These are phyloP conservation scores for Heterodera carotae DNA, from an alignment of 1,140 invertebrate species.

Conservation along the genomic window DNA sequence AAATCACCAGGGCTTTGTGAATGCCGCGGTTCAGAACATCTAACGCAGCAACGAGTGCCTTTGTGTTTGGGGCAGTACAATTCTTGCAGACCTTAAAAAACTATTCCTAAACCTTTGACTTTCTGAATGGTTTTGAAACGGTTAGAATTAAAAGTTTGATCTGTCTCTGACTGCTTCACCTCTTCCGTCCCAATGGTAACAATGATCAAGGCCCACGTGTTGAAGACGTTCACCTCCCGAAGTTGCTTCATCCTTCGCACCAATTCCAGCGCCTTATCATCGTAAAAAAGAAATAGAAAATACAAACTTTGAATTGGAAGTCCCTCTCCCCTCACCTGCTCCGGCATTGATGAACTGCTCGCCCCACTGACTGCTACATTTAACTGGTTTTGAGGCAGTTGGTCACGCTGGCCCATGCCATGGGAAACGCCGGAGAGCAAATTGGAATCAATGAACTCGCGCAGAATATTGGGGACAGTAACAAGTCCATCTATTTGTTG, in stretches of 20 bases:
- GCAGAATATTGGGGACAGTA: slow-evolving; percentile 62
- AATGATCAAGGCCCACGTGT: slow-evolving; percentile 63
- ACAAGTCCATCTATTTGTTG: slow-evolving; percentile 51
- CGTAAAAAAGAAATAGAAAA: slow-evolving; percentile 12
- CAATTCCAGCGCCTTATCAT: slow-evolving; percentile 47
- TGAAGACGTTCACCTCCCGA: slow-evolving; percentile 53
- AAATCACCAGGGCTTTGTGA: slow-evolving; percentile 60
- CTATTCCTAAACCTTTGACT: too few species aligned
- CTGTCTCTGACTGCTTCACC: slow-evolving; percentile 35
- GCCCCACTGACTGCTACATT: slow-evolving; percentile 62
- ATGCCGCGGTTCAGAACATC: slow-evolving; percentile 60
- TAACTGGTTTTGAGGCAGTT: slow-evolving; percentile 59
- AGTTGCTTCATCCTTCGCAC: slow-evolving; percentile 51
- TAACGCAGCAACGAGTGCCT: slow-evolving; percentile 52
- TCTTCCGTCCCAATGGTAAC: slow-evolving; percentile 64
- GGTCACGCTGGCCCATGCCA: slow-evolving; percentile 58
- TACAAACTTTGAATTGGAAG: neutral
- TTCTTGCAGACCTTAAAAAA: slow-evolving; percentile 52
- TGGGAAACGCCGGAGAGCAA: slow-evolving; percentile 55
- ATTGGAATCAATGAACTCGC: slow-evolving; percentile 55
- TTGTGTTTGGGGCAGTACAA: slow-evolving; percentile 54
- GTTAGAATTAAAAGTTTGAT: neutral
- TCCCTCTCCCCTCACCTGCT: too few species aligned
- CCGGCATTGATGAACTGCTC: slow-evolving; percentile 52
- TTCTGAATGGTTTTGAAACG: neutral